Conservation (phyloP, 53 echinoderm and acorn worm genomes). For the Crossaster papposus region DNA sequence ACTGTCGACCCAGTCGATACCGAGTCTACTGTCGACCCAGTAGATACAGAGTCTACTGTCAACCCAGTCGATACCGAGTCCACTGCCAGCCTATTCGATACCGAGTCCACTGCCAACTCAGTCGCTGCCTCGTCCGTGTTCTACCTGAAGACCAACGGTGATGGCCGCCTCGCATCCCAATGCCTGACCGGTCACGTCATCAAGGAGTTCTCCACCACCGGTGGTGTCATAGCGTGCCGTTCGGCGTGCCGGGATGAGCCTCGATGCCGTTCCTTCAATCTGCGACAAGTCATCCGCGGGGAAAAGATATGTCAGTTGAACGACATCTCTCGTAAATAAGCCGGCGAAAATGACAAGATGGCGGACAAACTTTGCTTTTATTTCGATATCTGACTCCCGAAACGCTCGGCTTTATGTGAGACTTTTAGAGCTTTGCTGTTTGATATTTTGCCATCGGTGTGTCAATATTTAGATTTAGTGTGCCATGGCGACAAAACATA, state of each 20-base stretch:
- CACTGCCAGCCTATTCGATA: neutral
- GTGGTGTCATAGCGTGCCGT: constrained; percentile 28
- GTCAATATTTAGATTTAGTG: too few species aligned
- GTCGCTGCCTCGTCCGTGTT: neutral
- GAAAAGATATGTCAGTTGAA: neutral
- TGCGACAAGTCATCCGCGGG: constrained; percentile 7
- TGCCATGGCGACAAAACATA: too few species aligned
- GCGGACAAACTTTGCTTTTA: neutral
- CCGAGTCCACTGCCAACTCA: neutral
- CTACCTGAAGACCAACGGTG: constrained; percentile 4
- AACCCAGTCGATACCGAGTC: neutral
- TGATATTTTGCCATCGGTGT: too few species aligned
- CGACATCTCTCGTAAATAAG: neutral
- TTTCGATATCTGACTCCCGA: constrained; percentile 7
- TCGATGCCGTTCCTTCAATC: constrained; percentile 20
- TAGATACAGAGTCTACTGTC: neutral
- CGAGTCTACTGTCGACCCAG: neutral
- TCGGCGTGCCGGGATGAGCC: constrained; percentile 29
- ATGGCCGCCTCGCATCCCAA: constrained; percentile 2
- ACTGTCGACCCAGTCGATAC: neutral
- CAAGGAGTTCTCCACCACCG: constrained; percentile 28
- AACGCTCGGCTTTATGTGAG: too few species aligned
- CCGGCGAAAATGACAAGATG: neutral
- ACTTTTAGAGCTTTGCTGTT: too few species aligned
- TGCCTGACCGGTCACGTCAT: constrained; percentile 30